A percentile compares a stretch with the other conserved stretches of the same genome.
Evolutionary conservation across 2,888 invertebrate genomes (phyloP).

Genomic region (Taphrorychus bicolor): DNA sequence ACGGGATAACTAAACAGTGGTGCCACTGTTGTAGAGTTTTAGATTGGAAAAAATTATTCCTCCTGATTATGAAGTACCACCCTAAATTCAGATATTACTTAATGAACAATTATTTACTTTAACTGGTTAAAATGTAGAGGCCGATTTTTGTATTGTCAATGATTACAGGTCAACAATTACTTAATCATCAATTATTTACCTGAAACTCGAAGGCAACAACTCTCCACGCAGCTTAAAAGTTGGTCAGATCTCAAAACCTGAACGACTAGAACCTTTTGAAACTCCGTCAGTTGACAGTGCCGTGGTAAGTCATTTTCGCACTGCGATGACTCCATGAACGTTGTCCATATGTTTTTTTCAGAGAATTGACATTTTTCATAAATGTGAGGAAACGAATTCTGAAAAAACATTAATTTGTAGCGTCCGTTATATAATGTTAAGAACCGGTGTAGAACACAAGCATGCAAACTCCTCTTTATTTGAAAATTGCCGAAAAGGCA

Average conservation of each 20-base stretch:
- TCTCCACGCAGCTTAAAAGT: constrained; percentile 76
- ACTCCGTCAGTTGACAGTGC: constrained; percentile 69
- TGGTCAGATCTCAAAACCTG: constrained; percentile 86
- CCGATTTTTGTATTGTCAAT: background rate
- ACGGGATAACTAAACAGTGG: too few species aligned
- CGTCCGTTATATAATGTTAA: too few species aligned
- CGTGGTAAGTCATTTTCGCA: constrained; percentile 69
- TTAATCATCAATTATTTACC: constrained; percentile 57
- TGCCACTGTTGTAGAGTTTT: too few species aligned
- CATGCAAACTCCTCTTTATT: too few species aligned
- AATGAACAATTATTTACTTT: too few species aligned
- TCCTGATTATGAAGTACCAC: too few species aligned
- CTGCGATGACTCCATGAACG: constrained; percentile 70
- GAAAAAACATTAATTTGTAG: constrained; percentile 22
- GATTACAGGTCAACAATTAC: too few species aligned
- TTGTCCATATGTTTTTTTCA: constrained; percentile 71
- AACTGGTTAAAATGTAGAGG: too few species aligned
- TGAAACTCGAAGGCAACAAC: constrained; percentile 72
- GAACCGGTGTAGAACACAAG: too few species aligned
- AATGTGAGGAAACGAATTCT: constrained; percentile 64
- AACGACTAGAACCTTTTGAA: constrained; percentile 82
- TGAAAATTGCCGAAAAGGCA: too few species aligned
- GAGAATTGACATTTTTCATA: constrained; percentile 69
- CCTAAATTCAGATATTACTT: too few species aligned
- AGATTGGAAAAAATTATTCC: too few species aligned